Evolutionary conservation across 2,113 vertebrate genomes (phyloP).

Genomic region (Xyliphius kryptos): DNA sequence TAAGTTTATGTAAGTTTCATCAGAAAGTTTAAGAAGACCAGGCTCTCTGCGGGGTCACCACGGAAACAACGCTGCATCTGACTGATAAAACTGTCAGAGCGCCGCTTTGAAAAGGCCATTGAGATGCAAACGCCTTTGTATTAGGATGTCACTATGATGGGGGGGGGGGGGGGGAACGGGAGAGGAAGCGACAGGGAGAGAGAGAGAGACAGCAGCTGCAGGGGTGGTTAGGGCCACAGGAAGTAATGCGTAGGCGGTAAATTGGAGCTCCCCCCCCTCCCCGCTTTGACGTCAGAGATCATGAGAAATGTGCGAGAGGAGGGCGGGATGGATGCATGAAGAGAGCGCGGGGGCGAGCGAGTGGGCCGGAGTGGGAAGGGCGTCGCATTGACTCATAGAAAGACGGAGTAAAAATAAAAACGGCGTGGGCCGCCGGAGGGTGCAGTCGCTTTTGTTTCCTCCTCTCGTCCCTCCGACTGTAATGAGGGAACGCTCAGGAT

Average conservation of each 20-base stretch:
- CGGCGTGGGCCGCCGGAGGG: conserved; percentile 61
- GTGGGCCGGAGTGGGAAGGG: conserved; percentile 74
- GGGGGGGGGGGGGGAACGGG: conserved; percentile 34
- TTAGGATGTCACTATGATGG: conserved; percentile 46
- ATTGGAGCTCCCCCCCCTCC: conserved; percentile 59
- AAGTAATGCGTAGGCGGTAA: conserved; percentile 63
- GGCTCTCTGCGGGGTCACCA: no score
- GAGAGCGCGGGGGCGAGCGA: conserved; percentile 61
- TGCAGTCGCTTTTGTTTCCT: conserved; percentile 59
- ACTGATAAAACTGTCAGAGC: no score
- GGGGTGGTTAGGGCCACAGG: conserved; percentile 47
- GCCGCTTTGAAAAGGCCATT: conserved; percentile 11
- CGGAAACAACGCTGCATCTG: no score
- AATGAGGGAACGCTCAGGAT: no score
- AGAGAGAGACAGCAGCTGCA: conserved; percentile 49
- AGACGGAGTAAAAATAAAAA: conserved; percentile 71
- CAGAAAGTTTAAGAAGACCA: no score
- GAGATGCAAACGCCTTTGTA: conserved; percentile 32
- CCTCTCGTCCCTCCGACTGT: conserved; percentile 20
- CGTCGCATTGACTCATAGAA: conserved; percentile 74
- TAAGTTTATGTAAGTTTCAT: no score
- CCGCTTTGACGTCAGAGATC: conserved; percentile 78
- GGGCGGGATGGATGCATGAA: conserved; percentile 61
- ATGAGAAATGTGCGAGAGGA: conserved; percentile 60
- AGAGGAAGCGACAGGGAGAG: conserved; percentile 39